Base-by-base conservation (phyloP, 2,797 vertebrate genomes). In the Rhinella marina region DNA sequence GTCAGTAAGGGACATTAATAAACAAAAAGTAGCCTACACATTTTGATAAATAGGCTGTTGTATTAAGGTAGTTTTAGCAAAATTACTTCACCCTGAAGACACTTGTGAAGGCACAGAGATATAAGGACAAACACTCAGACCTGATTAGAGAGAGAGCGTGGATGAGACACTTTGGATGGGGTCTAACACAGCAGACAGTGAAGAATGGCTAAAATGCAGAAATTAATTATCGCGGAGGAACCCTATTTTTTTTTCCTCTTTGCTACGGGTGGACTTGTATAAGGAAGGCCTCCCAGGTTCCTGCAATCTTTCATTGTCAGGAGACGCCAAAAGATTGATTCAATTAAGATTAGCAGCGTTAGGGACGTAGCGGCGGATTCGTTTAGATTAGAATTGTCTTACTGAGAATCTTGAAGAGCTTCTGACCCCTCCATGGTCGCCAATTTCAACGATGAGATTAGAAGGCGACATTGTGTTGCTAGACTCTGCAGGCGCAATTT, bases 291-390 rank as follows among this genome's bases (percentile, higher is more conserved):
- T 97, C 96, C 96, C 96, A 96, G 96, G 96, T 97, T 97, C 94
- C 93, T 96, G 95, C 96, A 96, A 99, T 99, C 97, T 96, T 97
- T 98, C 96, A 98, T 96, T 99, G 98, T 98, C 97, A 98, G 96
- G 97, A 96, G 95, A 94, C 93, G 94, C 97, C 94, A 94, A 89
- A 94, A 97, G 96, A 97, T 97, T 97, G 98, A 99, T 99, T 99
- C 97, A 98, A 99, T 99, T 99, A 99, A 99, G 98, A 99, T 99
- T 99, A 99, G 97, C 93, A 88, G 94, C 94, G 94, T 95, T 93
- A 75, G 92, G 92, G 94, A 92, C 96, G 96, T 95, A 96, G 96
- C 95, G 96, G 95, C 92, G 96, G 96, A 96, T 97, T 97, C 94
- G 93, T 96, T 96, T 96, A 94, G 92, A 94, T 93, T 90, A 93